Percentiles rank a stretch among this genome's conserved stretches.
Evolutionary conservation across 1,140 invertebrate genomes (phyloP).

Genomic region (Drosophila teissieri): DNA sequence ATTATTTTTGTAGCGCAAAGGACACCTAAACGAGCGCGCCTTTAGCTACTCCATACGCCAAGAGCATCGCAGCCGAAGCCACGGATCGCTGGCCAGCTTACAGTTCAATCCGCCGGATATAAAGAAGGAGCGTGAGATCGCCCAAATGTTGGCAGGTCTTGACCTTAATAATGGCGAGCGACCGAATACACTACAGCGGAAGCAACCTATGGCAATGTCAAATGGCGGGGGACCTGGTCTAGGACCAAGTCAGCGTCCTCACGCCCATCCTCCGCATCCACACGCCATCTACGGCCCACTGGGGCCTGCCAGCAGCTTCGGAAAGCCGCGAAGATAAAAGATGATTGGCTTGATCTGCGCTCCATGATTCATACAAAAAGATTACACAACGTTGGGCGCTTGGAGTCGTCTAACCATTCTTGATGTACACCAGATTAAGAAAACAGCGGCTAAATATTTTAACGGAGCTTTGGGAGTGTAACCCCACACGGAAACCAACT

Average conservation of each 20-base stretch:
- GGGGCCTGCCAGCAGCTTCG: slow-evolving; percentile 73
- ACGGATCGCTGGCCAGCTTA: slow-evolving; percentile 94
- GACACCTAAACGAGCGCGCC: slow-evolving; percentile 95
- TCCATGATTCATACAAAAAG: background rate
- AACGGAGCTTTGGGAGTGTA: slow-evolving; percentile 6
- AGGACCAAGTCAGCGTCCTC: slow-evolving; percentile 27
- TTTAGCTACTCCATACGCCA: slow-evolving; percentile 97
- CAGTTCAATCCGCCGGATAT: slow-evolving; percentile 92
- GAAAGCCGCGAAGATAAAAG: slow-evolving; percentile 79
- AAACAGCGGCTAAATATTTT: slow-evolving; percentile 19
- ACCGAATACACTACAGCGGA: slow-evolving; percentile 70
- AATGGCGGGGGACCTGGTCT: slow-evolving; percentile 47
- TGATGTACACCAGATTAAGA: slow-evolving; percentile 28
- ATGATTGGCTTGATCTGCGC: background rate
- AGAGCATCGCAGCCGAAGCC: slow-evolving; percentile 95
- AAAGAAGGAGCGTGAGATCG: slow-evolving; percentile 95
- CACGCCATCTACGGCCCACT: slow-evolving; percentile 72
- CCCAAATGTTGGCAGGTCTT: slow-evolving; percentile 94
- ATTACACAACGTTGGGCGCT: slow-evolving; percentile 67
- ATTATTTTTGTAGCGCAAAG: slow-evolving; percentile 88
- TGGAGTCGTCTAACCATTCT: slow-evolving; percentile 1
- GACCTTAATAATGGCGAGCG: slow-evolving; percentile 89
- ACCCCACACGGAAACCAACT: slow-evolving; percentile 31
- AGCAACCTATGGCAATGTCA: slow-evolving; percentile 53
- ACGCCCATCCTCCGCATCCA: slow-evolving; percentile 42